Base-by-base conservation (phyloP, 1,140 invertebrate genomes). In the Lepidurus packardi region DNA sequence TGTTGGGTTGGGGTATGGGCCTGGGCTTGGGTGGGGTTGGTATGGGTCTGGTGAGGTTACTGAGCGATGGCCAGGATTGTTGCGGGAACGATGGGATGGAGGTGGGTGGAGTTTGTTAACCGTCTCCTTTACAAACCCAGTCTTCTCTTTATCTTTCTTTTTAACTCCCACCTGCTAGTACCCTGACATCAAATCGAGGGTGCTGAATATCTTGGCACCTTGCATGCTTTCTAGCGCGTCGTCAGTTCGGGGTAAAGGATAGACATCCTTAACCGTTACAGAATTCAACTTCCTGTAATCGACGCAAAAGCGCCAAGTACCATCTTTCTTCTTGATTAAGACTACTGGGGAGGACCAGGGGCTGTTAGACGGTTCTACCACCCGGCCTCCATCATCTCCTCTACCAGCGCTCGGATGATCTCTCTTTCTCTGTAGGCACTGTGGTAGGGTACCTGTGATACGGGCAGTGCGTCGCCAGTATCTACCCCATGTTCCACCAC, bases 81-180 rank as follows among this genome's bases (percentile, higher is more conserved):
- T n/a, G n/a, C n/a, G n/a, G n/a, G n/a, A n/a, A n/a, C n/a, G n/a
- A n/a, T n/a, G n/a, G n/a, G n/a, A n/a, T n/a, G n/a, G n/a, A n/a
- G n/a, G n/a, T n/a, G n/a, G n/a, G n/a, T n/a, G n/a, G n/a, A n/a
- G n/a, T n/a, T n/a, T n/a, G n/a, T n/a, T n/a, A n/a, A n/a, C n/a
- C n/a, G n/a, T n/a, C n/a, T n/a, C n/a, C n/a, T n/a, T 85, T n/a
- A 80, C 81, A 74, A 89, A 88, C 0, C 86, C 87, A 0, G 87
- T 89, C 82, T 88, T 88, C 8, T 83, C 79, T 8, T 81, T 83
- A 74, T 83, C 82, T 0, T 79, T 53, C 41, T 80, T 73, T 7
- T 84, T 81, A 9, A 88, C 73, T 8, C 77, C 77, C 8, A 88
- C 80, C 81, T 88, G 87, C 81, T 83, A 84, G 81, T 85, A 88